Base-by-base conservation (phyloP, 2,797 vertebrate species). In the Spondyliosoma cantharus region DNA sequence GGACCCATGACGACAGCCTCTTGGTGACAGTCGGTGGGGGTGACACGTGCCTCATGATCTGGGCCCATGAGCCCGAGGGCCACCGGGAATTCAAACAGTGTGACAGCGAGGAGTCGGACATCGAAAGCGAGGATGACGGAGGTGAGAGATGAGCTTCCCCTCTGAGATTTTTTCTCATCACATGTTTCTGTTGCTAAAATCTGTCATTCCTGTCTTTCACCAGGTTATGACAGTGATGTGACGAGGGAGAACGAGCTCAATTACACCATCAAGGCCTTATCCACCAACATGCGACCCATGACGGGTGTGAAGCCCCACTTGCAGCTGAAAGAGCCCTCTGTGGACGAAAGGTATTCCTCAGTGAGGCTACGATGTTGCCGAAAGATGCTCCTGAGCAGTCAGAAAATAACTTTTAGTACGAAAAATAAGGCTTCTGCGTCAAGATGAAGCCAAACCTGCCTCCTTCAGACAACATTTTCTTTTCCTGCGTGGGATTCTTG, bases 261-360 rank as follows among this genome's bases (percentile, higher is more conserved):
- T 93, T 99, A 99, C 90, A 97, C 97, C 96, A 96, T 99, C 91
- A 99, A 97, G 96, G 97, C 98, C 96, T 98, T 99, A 96, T 97
- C 97, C 87, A 97, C 96, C 88, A 99, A 96, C 92, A 96, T 98
- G 91, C 96, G 97, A 91, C 96, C 96, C 61, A 99, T 98, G 97
- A 95, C 95, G 56, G 98, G 98, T 79, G 95, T 97, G 90, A 99
- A 99, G 84, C 98, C 98, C 83, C 98, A 99, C 92, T 88, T 99
- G 83, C 98, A 99, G 87, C 96, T 97, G 86, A 99, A 98, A 86
- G 98, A 99, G 86, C 97, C 96, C 27, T 96, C 97, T 57, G 84
- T 96, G 86, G 97, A 99, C 82, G 98, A 99, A 94, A 98, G 97
- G 98, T 99, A 97, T 91, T 74, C 75, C 27, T 62, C 53, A 45